These are phyloP conservation scores for Cyanoliseus patagonus DNA, from an alignment of 2,113 vertebrate species.

Conservation along the genomic window DNA sequence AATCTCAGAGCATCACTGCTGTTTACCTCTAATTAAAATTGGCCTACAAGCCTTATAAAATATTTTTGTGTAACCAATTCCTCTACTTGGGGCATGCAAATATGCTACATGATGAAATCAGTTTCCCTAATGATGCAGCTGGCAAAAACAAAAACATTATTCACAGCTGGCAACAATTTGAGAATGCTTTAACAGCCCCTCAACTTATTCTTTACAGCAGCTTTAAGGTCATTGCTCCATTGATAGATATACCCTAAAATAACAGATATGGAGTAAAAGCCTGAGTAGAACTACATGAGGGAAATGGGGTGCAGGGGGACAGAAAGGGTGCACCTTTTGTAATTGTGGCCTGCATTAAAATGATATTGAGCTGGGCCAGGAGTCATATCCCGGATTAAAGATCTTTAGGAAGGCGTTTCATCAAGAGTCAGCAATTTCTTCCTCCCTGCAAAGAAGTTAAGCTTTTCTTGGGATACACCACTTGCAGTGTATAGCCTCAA, in stretches of 20 bases:
- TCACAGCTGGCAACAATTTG: neutral
- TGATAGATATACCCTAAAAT: neutral
- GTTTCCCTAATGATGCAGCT: constrained; percentile 26
- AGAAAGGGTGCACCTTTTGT: neutral
- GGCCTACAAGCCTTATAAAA: neutral
- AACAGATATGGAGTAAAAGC: neutral
- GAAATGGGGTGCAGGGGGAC: neutral
- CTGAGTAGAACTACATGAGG: neutral
- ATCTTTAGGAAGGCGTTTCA: neutral
- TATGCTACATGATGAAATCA: neutral
- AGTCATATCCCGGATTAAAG: neutral
- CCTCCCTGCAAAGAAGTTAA: neutral
- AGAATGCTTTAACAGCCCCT: neutral
- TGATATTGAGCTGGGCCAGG: neutral
- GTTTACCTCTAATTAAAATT: constrained; percentile 43
- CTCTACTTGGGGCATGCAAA: constrained; percentile 2
- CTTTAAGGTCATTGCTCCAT: neutral
- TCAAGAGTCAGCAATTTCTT: neutral
- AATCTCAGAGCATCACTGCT: neutral
- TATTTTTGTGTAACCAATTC: constrained; percentile 3
- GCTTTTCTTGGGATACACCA: constrained; percentile 3
- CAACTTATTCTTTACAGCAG: neutral
- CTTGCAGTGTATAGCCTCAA: constrained; percentile 18
- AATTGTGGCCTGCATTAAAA: neutral
- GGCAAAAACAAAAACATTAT: constrained; percentile 36